Base-by-base conservation (phyloP, 53 echinoderm and acorn worm genomes). In the Luidia sarsii region DNA sequence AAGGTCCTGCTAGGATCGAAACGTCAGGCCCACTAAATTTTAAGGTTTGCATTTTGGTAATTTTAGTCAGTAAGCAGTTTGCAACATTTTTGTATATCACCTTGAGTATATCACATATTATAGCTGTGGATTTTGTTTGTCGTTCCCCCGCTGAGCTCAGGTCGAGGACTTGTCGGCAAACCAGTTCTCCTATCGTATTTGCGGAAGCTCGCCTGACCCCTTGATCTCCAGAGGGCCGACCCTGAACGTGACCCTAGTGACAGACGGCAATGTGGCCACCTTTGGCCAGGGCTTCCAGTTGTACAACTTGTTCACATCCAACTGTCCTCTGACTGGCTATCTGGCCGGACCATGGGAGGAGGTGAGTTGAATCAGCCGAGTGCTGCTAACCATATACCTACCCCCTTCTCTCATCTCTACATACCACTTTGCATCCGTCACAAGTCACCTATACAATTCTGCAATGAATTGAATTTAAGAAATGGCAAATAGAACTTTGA, bases 161-260 rank as follows among this genome's bases (percentile, higher is more conserved):
- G 75, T 86, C 24, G 67, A 75, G 46, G 86, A 86, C 46, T 20
- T 31, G 7, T 65, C 56, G 21, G 24, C 28, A 21, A 30, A 20
- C 7, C 77, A 65, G 1, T 75, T 86, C 38, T 79, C 77, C 7
- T 86, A 75, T 24, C 75, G 64, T 11, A 55, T 75, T 57, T 86
- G 91, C 33, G 88, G 91, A 11, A 37, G 36, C 28, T 29, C 43
- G 3, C 87, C 87, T n/a, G 20, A 46, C 36, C 27, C 48, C 37
- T 31, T 87, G 37, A 11, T 41, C 20, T 79, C 84, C 7, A 70
- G 79, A 2, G 72, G 84, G 5, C 8, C 16, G 14, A 61, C 65
- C 11, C 31, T 84, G 28, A 70, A 79, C 22, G 72, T 84, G 4
- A 87, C 74, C 33, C 68, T 91, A 30, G 41, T 84, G 2, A 87